phyloP scores from a whole-genome alignment of 2,888 invertebrate species.

The Lasiommata megera region DNA sequence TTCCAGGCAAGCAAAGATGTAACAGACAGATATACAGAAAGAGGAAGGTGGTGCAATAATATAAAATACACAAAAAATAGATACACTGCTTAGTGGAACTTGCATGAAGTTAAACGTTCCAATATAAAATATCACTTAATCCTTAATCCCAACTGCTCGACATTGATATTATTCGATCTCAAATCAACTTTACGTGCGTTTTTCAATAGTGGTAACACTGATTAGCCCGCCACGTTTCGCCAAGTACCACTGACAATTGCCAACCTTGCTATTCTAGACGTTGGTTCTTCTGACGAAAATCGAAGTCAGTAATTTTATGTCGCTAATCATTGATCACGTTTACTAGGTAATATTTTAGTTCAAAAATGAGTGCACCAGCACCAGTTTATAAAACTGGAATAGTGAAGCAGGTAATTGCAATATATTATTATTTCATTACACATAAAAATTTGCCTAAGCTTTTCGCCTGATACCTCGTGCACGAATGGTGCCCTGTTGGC shows the following conservation, averaged over 20 bases:
- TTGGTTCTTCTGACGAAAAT: constrained; percentile 34
- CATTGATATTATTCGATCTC: background rate
- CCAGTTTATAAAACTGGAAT: constrained; percentile 69
- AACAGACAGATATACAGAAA: no score
- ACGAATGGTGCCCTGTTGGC: constrained; percentile 73
- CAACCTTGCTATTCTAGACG: constrained; percentile 53
- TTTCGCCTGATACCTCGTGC: constrained; percentile 59
- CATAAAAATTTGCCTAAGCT: constrained; percentile 36
- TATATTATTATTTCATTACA: constrained; percentile 42
- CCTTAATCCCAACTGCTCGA: no score
- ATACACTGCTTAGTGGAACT: no score
- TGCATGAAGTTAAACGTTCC: no score
- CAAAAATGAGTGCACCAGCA: constrained; percentile 70
- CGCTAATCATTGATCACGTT: constrained; percentile 45
- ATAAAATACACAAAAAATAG: no score
- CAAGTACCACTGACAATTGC: constrained; percentile 45
- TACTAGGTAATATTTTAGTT: background rate
- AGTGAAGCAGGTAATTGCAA: constrained; percentile 72
- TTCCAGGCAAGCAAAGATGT: no score
- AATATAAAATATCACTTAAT: no score
- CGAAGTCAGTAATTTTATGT: constrained; percentile 49
- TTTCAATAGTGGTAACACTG: constrained; percentile 59
- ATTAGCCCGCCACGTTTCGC: constrained; percentile 73
- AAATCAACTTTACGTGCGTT: constrained; percentile 6
- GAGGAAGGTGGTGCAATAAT: no score